A percentile compares a stretch with the other conserved stretches of the same genome.
These are phyloP conservation scores for Pristionchus exspectatus DNA, from an alignment of 2,888 invertebrate species.

Conservation along the genomic window DNA sequence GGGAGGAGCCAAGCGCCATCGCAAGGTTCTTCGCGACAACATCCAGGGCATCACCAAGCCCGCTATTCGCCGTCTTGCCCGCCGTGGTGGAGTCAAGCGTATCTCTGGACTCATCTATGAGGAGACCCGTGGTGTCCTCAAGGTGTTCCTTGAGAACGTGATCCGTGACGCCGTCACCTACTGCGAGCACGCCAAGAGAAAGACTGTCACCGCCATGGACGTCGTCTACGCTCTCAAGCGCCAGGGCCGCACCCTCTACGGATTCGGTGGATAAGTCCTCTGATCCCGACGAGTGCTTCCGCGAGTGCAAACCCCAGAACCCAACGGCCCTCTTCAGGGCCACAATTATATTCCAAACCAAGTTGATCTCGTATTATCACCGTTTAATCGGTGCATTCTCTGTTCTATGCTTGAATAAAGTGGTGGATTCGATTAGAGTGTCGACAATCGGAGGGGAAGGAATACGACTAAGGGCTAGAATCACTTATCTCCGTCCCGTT, in stretches of 20 bases:
- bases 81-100: constrained; percentile 80
- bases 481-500: too few species aligned
- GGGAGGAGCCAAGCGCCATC: constrained; percentile 88
- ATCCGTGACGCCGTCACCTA: constrained; percentile 89
- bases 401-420: too few species aligned
- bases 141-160: constrained; percentile 58
- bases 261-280: too few species aligned
- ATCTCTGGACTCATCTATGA: constrained; percentile 76
- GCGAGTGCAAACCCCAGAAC: constrained; percentile 54
- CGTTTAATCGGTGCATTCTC: too few species aligned
- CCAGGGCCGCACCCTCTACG: constrained; percentile 89
- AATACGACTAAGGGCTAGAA: too few species aligned
- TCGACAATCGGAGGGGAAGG: too few species aligned
- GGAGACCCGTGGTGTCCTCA: constrained; percentile 72
- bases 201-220: constrained; percentile 91
- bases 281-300: too few species aligned
- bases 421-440: too few species aligned
- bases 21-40: constrained; percentile 79
- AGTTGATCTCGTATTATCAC: neutral
- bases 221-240: constrained; percentile 89
- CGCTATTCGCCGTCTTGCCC: constrained; percentile 81
- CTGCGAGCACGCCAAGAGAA: constrained; percentile 90
- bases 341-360: constrained; percentile 58
- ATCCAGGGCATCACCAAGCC: constrained; percentile 75
- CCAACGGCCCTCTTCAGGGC: constrained; percentile 74